Conservation (phyloP, 2,888 invertebrate species). For the Arrhopalites spinosus region DNA sequence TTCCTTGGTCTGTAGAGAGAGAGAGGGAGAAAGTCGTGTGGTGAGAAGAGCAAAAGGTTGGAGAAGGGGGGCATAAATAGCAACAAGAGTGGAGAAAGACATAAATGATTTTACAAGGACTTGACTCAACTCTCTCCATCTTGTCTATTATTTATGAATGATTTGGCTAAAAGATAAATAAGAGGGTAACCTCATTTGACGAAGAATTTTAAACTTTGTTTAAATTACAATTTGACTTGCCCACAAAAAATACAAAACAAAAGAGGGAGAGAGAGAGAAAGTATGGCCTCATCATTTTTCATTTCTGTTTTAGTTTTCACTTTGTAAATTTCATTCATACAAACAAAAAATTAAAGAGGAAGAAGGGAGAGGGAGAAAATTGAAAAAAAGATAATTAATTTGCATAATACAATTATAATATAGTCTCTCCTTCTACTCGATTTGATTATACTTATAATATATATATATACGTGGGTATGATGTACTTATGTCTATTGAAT, state of each 20-base stretch:
- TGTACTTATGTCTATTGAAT: slow-evolving; percentile 18
- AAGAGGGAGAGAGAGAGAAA: neutral
- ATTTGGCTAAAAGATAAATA: slow-evolving; percentile 11
- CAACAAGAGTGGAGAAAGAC: neutral
- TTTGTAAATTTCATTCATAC: neutral
- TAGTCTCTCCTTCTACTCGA: too few relatives aligned
- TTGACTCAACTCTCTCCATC: neutral
- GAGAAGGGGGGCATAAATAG: neutral
- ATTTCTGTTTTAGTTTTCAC: too few relatives aligned
- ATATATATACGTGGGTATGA: too few relatives aligned
- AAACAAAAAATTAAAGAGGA: neutral
- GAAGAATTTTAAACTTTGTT: neutral
- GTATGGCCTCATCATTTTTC: too few relatives aligned
- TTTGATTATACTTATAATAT: too few relatives aligned
- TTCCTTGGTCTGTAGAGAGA: neutral
- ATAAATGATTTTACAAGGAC: neutral
- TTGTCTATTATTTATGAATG: neutral
- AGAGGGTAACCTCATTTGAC: neutral
- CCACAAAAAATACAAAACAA: neutral
- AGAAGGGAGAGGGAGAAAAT: too few relatives aligned
- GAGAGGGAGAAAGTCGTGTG: neutral
- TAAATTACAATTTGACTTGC: neutral
- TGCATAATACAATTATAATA: too few relatives aligned
- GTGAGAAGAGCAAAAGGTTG: too few relatives aligned
- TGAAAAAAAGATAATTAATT: too few relatives aligned